Evolutionary conservation across 2,888 invertebrate genomes (phyloP), one percentile per base, ranked within the genome.

Genomic region (Leucophenga maculata): DNA sequence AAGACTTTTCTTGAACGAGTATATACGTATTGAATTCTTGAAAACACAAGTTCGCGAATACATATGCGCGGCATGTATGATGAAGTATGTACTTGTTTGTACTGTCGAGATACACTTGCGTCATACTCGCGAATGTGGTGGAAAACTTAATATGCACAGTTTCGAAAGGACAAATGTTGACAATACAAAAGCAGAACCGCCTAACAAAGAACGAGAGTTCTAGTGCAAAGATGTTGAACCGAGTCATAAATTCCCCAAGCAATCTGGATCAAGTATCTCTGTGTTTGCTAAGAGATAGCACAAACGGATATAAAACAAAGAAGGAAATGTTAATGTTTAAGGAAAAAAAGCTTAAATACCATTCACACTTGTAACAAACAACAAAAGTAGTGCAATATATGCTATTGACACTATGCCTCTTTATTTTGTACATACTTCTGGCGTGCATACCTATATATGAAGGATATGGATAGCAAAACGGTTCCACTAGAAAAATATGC

Each of bases 201-300:
- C 39, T 39, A 39, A 39, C 39, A 8, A 39, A 39, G 11, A 39
- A 11, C 8, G 39, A 11, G 8, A 39, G 26, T 26, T 2, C 4
- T 6, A 39, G 39, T 39, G 39, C 1, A 39, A 39, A 39, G 1
- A 39, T 75, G 65, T 65, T 46, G 31, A 54, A 32, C 77, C 78
- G 65, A 76, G 72, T 71, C 78, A 78, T 80, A 81, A 84, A 85
- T 85, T 80, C 75, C 74, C 77, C 76, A 73, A 77, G 76, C 83
- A 84, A 83, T 83, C 85, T 85, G 76, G 85, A 84, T 77, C 84
- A 83, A 83, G 84, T 83, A 85, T 79, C 78, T 83, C 78, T 77
- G 75, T 77, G 76, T 78, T 82, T 79, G 71, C 79, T 4, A 13
- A 31, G 57, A 57, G 13, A 31, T 26, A n/a, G n/a, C 18, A 54